phyloP scores from a whole-genome alignment of 1,140 invertebrate species.

The Oscheius sp. region DNA sequence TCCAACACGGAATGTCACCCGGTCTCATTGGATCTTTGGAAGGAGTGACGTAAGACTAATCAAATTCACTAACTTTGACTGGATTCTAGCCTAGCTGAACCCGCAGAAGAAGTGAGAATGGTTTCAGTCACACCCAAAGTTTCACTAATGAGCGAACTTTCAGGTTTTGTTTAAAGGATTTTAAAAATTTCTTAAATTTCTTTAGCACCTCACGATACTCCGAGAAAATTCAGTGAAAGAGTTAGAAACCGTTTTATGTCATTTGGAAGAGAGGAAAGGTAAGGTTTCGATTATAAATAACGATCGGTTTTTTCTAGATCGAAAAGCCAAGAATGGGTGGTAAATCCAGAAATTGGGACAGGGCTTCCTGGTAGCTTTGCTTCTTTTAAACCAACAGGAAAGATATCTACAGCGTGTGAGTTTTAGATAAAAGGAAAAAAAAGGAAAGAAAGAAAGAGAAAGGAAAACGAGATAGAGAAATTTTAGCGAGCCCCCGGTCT shows the following conservation, averaged over 20 bases:
- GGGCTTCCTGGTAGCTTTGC: background rate
- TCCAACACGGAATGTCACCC: background rate
- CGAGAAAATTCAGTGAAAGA: background rate
- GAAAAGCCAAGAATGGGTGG: background rate
- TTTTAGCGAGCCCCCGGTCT: background rate
- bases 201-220: too few relatives aligned
- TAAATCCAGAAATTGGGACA: background rate
- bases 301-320: too few relatives aligned
- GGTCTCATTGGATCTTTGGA: background rate
- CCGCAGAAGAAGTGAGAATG: background rate
- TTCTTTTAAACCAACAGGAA: background rate
- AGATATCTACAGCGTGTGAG: too few relatives aligned
- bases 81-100: background rate
- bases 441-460: too few relatives aligned
- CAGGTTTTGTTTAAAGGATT: too few relatives aligned
- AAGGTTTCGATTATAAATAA: too few relatives aligned
- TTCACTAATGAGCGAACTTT: background rate
- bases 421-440: too few relatives aligned
- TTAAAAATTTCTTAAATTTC: too few relatives aligned
- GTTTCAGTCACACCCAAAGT: background rate
- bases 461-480: too few relatives aligned
- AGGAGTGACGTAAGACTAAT: background rate
- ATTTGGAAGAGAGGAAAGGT: too few relatives aligned
- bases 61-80: background rate
- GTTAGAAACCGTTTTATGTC: background rate